Percentiles rank a stretch among this genome's conserved stretches.
phyloP scores from a whole-genome alignment of 2,113 vertebrate species.

The Parus major region DNA sequence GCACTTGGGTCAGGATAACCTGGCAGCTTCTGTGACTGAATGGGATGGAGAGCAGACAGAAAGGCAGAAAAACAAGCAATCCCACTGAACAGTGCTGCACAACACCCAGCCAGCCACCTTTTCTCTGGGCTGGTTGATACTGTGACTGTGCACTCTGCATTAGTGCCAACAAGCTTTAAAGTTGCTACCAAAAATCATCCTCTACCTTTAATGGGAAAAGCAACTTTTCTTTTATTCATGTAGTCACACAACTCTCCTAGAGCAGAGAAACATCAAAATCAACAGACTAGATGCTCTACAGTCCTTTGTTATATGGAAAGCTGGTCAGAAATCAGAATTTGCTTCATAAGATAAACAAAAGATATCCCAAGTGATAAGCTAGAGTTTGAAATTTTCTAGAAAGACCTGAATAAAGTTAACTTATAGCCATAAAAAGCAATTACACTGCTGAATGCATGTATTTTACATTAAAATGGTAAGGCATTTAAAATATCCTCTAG shows the following conservation, averaged over 20 bases:
- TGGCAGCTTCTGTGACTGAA: neutral
- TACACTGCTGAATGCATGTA: neutral
- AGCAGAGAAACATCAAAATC: neutral
- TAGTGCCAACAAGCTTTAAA: neutral
- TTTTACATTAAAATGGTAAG: neutral
- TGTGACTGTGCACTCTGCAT: neutral
- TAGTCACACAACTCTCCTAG: rapidly evolving
- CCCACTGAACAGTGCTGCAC: neutral
- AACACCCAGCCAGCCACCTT: neutral
- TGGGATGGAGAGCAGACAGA: neutral
- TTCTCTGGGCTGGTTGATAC: neutral
- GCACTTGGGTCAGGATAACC: neutral
- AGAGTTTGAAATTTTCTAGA: neutral
- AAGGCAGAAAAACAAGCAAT: neutral
- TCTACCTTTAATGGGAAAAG: neutral
- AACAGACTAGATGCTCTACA: neutral
- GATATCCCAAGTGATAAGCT: neutral
- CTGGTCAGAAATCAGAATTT: neutral
- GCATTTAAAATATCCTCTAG: neutral
- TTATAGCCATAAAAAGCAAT: neutral
- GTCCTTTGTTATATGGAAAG: neutral
- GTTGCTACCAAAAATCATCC: neutral
- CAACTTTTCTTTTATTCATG: neutral
- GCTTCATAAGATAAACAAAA: neutral
- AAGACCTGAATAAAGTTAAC: neutral